Conservation (phyloP, 2,113 vertebrate genomes). For the Ascaphus truei region DNA sequence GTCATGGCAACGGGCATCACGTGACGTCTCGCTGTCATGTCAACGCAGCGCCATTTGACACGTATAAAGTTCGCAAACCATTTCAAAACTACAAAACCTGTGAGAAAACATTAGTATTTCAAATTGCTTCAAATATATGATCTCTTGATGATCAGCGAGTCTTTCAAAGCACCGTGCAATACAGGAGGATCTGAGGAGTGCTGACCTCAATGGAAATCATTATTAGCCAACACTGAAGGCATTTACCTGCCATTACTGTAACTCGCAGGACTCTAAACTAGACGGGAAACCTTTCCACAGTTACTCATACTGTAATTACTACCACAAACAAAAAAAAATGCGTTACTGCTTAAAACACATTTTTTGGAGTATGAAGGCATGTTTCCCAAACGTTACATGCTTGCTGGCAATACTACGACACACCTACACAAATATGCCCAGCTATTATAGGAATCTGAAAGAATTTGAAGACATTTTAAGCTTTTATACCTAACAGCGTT, state of each 20-base stretch:
- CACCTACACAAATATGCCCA: neutral
- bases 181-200: neutral
- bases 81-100: too few relatives aligned
- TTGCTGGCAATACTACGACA: neutral
- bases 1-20: too few relatives aligned
- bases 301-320: constrained; percentile 19
- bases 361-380: neutral
- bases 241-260: constrained; percentile 11
- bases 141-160: neutral
- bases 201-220: constrained; percentile 5
- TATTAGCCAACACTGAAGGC: constrained; percentile 8
- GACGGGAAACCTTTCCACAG: constrained; percentile 7
- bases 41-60: too few relatives aligned
- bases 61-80: too few relatives aligned
- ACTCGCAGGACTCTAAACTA: neutral
- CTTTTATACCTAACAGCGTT: constrained; percentile 13
- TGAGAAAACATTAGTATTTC: too few relatives aligned
- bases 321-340: neutral
- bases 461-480: neutral
- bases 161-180: neutral
- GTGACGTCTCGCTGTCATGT: too few relatives aligned
- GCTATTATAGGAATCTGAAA: neutral
- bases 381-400: neutral
- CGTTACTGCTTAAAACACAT: neutral
- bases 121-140: neutral